Evolutionary conservation across 2,113 vertebrate species (phyloP).

Genomic region (Eudorcas thomsonii): DNA sequence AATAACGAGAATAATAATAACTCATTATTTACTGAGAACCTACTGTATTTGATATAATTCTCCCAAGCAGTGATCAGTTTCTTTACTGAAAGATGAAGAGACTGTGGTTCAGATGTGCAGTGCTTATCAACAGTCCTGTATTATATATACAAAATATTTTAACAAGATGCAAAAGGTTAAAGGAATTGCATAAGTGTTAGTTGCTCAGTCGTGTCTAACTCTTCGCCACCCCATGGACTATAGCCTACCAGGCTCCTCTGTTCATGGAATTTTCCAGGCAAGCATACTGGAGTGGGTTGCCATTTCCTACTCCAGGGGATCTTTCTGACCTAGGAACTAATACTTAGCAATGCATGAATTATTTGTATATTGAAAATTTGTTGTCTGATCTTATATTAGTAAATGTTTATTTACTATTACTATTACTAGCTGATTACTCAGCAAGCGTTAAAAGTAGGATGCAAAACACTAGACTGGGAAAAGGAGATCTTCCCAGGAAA

Average conservation of each 20-base stretch:
- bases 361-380: not conserved
- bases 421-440: not conserved
- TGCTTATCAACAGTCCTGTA: not conserved
- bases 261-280: not conserved
- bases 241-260: not conserved
- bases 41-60: not conserved
- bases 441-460: not conserved
- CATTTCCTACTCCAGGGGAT: not conserved
- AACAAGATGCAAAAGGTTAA: not conserved
- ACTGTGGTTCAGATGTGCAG: not conserved
- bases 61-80: not conserved
- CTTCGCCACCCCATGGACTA: not conserved
- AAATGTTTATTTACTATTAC: not conserved
- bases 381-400: not conserved
- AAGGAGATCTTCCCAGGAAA: not conserved
- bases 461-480: not conserved
- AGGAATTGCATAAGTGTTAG: not conserved
- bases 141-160: not conserved
- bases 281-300: not conserved
- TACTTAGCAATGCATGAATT: not conserved
- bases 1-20: not conserved
- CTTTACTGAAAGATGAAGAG: not conserved
- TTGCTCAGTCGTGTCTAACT: not conserved
- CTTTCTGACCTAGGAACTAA: not conserved
- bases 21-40: not conserved